These are phyloP conservation scores for Microtus oregoni DNA, from an alignment of 2,113 vertebrate species.

Conservation along the genomic window DNA sequence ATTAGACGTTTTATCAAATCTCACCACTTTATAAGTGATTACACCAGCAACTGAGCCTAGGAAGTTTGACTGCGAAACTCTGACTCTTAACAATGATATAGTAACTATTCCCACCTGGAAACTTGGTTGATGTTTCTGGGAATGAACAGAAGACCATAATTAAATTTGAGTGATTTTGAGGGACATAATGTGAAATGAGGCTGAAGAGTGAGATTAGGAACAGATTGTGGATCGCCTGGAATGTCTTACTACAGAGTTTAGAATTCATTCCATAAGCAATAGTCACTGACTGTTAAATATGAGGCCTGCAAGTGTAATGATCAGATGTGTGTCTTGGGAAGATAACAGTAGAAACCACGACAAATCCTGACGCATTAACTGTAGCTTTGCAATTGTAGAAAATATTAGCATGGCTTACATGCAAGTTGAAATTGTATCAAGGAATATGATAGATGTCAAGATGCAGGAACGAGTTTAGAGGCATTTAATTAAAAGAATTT, in stretches of 20 bases:
- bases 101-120: slow-evolving; percentile 68
- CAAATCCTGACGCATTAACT: not conserved
- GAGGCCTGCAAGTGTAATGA: slow-evolving; percentile 40
- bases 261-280: slow-evolving; percentile 75
- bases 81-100: not conserved
- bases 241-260: slow-evolving; percentile 56
- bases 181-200: slow-evolving; percentile 81
- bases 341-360: not conserved
- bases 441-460: not conserved
- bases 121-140: slow-evolving; percentile 23
- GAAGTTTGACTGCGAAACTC: not conserved
- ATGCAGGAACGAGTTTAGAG: not conserved
- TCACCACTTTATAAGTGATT: not conserved
- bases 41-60: not conserved
- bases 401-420: not conserved
- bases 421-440: not conserved
- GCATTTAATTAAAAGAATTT: not conserved
- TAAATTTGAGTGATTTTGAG: slow-evolving; percentile 68
- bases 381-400: not conserved
- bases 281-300: slow-evolving; percentile 74
- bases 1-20: not conserved
- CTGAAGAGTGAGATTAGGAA: slow-evolving; percentile 79
- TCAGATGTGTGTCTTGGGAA: slow-evolving; percentile 20
- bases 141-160: slow-evolving; percentile 63
- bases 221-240: slow-evolving; percentile 70